phyloP scores from a whole-genome alignment of 2,797 vertebrate species.

The Manis pentadactyla region DNA sequence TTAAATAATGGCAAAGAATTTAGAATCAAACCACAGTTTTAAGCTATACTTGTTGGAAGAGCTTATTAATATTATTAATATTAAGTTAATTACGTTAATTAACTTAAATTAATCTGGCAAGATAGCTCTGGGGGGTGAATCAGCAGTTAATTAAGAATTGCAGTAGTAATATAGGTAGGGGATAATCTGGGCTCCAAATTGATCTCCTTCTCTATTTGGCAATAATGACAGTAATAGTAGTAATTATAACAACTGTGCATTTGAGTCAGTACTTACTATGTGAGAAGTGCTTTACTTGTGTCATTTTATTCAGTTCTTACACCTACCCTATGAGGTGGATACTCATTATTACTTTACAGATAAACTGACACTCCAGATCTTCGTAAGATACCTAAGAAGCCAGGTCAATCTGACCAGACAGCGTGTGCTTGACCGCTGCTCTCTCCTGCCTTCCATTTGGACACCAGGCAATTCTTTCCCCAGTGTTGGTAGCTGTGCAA shows the following conservation, averaged over 20 bases:
- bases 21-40: constrained; percentile 6
- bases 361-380: neutral
- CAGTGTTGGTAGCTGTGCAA: neutral
- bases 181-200: neutral
- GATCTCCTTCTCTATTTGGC: neutral
- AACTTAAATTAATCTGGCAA: neutral
- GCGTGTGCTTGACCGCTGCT: neutral
- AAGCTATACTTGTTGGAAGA: neutral
- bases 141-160: neutral
- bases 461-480: neutral
- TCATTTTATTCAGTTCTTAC: constrained; percentile 10
- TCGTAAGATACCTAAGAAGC: neutral
- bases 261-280: neutral
- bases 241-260: neutral
- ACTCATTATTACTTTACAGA: neutral
- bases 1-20: neutral
- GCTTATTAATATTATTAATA: neutral
- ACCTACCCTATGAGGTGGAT: neutral
- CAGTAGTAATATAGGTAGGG: neutral
- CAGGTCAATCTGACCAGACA: neutral
- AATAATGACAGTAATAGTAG: neutral
- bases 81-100: no score
- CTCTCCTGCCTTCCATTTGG: neutral
- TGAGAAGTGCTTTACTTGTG: neutral
- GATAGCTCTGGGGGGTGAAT: neutral